Conservation (phyloP, 1,140 invertebrate genomes). For the Eufriesea mexicana region DNA sequence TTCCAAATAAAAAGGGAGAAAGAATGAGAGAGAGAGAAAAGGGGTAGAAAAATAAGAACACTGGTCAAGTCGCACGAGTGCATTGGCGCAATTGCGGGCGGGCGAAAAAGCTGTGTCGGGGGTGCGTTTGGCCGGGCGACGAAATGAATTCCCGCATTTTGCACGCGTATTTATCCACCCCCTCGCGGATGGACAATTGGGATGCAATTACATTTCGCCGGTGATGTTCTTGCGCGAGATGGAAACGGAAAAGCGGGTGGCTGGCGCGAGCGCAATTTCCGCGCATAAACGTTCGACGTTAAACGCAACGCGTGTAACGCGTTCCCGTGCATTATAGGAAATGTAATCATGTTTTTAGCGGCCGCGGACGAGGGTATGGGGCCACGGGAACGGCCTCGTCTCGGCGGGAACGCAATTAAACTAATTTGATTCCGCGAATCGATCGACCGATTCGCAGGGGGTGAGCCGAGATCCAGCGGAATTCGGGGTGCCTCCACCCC, state of each 20-base stretch:
- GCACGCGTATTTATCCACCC: slow-evolving; percentile 24
- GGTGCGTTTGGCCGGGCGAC: neutral
- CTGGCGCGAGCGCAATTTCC: slow-evolving; percentile 30
- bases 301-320: slow-evolving; percentile 33
- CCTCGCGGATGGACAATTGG: slow-evolving; percentile 4
- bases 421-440: slow-evolving; percentile 31
- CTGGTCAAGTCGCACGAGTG: neutral
- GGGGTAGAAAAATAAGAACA: neutral
- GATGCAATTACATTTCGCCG: slow-evolving; percentile 26
- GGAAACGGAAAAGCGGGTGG: slow-evolving; percentile 8
- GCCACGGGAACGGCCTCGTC: neutral
- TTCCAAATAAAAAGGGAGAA: neutral
- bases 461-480: slow-evolving; percentile 13
- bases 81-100: neutral
- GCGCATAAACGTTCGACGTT: slow-evolving; percentile 33
- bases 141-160: slow-evolving; percentile 33
- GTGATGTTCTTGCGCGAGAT: slow-evolving; percentile 26
- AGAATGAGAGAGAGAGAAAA: neutral
- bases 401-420: slow-evolving; percentile 28
- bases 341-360: slow-evolving; percentile 45
- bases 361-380: neutral
- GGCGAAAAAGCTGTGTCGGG: neutral
- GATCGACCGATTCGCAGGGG: neutral
- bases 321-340: slow-evolving; percentile 42
- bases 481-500: neutral